phyloP scores from a whole-genome alignment of 2,113 vertebrate species.

The Tylochromis polylepis region DNA sequence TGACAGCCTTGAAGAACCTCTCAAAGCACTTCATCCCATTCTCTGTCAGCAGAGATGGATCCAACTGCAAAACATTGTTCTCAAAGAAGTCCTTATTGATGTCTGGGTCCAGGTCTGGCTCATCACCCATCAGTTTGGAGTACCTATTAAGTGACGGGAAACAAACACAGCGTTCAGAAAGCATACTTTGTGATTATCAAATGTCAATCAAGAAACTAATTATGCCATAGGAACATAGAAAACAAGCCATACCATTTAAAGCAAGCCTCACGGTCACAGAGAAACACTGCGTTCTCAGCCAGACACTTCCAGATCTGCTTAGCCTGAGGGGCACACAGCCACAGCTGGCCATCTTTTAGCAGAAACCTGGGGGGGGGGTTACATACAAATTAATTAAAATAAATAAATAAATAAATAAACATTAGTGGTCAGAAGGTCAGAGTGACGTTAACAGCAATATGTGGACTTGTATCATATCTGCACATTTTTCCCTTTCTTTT shows the following conservation, averaged over 20 bases:
- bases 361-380: constrained; percentile 80
- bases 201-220: neutral
- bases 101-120: constrained; percentile 97
- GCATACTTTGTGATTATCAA: neutral
- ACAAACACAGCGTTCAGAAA: neutral
- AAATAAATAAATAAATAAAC: neutral
- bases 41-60: constrained; percentile 96
- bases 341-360: constrained; percentile 96
- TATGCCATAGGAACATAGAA: neutral
- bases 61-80: constrained; percentile 98
- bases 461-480: neutral
- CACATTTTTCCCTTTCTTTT: neutral
- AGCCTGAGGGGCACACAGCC: constrained; percentile 97
- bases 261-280: constrained; percentile 98
- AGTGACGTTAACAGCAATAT: neutral
- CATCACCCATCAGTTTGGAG: constrained; percentile 99
- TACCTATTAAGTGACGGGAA: constrained; percentile 58
- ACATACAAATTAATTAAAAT: neutral
- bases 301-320: constrained; percentile 99
- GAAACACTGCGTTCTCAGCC: constrained; percentile 97
- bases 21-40: constrained; percentile 99
- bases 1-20: constrained; percentile 99
- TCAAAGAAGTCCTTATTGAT: constrained; percentile 99
- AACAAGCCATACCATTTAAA: constrained; percentile 86
- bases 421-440: neutral